Conservation (phyloP, 2,888 invertebrate species). For the Pyrrhosoma nymphula region DNA sequence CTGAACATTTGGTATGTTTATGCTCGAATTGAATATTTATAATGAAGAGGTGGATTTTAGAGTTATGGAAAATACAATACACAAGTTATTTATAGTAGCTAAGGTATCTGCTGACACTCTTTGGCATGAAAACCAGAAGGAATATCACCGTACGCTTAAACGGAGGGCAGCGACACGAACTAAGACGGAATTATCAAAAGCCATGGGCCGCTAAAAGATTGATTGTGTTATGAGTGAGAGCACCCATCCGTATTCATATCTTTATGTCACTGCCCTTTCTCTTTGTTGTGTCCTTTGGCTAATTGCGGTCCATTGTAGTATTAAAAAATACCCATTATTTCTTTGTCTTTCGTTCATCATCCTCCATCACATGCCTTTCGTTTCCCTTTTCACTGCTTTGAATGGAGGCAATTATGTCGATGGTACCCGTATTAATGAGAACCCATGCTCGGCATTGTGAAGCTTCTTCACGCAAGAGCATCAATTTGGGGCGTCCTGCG, state of each 20-base stretch:
- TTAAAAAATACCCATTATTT: background rate
- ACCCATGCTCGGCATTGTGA: background rate
- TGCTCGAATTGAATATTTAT: too few species aligned
- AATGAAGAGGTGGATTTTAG: too few species aligned
- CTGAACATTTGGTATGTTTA: too few species aligned
- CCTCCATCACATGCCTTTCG: background rate
- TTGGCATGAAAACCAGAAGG: too few species aligned
- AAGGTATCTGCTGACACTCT: too few species aligned
- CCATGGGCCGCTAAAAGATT: background rate
- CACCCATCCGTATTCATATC: background rate
- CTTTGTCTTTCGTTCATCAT: background rate
- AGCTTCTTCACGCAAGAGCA: constrained; percentile 37
- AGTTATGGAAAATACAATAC: too few species aligned
- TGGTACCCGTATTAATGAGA: constrained; percentile 4
- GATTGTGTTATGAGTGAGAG: background rate
- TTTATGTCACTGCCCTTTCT: background rate
- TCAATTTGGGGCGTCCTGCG: constrained; percentile 52
- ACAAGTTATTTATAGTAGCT: too few species aligned
- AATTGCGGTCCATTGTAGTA: background rate
- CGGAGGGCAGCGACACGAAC: background rate
- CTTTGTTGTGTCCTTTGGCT: background rate
- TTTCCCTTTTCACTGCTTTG: background rate
- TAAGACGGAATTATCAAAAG: background rate
- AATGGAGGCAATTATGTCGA: constrained; percentile 23
- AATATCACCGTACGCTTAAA: background rate